Conservation (phyloP, 1,140 invertebrate species). For the Papilio helenus region DNA sequence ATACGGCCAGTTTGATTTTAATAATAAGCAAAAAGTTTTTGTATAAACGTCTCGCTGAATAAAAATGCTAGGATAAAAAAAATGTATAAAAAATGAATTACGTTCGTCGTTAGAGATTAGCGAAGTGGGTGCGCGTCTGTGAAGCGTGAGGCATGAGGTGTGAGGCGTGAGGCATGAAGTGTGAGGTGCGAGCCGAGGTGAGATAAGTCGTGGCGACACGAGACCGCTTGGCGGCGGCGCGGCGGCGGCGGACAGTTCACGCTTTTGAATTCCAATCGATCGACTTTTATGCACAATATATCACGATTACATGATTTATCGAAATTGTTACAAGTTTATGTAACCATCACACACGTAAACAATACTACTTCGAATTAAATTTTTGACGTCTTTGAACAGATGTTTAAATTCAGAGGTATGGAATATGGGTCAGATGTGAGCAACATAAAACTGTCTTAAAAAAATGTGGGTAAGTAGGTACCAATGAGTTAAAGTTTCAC, state of each 20-base stretch:
- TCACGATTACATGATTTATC: background rate
- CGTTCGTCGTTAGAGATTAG: conserved; percentile 30
- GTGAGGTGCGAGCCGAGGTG: conserved; percentile 22
- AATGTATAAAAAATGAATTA: background rate
- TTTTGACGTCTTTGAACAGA: background rate
- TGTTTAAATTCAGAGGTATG: background rate
- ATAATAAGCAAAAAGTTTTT: conserved; percentile 27
- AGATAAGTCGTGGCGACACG: conserved; percentile 38
- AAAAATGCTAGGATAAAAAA: conserved; percentile 22
- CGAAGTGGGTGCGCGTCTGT: background rate
- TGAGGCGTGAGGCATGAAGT: background rate
- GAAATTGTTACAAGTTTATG: background rate
- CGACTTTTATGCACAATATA: conserved; percentile 30
- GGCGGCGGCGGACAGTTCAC: conserved; percentile 21
- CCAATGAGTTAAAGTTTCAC: conserved; percentile 62
- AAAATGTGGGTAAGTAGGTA: conserved; percentile 37
- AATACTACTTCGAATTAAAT: background rate
- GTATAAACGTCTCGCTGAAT: background rate
- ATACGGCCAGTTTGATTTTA: conserved; percentile 9
- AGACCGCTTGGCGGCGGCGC: conserved; percentile 38
- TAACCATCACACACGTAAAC: background rate
- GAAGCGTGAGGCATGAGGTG: background rate
- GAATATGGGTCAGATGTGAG: background rate
- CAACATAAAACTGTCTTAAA: background rate
- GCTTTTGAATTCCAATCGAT: conserved; percentile 35